A percentile compares a stretch with the other conserved stretches of the same genome.
Evolutionary conservation across 2,888 invertebrate species (phyloP).

Genomic region (Helobdella robusta): DNA sequence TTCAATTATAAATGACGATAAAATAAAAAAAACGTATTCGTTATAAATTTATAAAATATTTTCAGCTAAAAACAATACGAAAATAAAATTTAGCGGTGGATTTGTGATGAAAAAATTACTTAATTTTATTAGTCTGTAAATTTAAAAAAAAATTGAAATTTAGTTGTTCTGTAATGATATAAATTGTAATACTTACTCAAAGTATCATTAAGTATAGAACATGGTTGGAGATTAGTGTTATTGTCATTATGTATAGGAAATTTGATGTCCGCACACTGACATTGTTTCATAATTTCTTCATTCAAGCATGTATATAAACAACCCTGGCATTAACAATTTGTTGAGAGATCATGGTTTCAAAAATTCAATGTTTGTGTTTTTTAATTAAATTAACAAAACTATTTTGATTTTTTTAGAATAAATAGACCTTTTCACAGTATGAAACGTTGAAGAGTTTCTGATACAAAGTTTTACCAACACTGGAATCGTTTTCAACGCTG

Average conservation of each 20-base stretch:
- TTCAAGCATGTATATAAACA: conserved; percentile 15
- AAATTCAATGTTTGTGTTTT: not conserved
- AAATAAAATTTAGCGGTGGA: not conserved
- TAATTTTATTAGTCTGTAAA: not conserved
- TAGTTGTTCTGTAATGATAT: not conserved
- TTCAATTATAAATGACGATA: no score
- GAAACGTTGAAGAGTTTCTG: conserved; percentile 10
- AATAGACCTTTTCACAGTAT: conserved; percentile 12
- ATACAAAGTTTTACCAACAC: conserved; percentile 4
- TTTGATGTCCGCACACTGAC: conserved; percentile 15
- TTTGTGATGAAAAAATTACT: not conserved
- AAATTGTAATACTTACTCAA: not conserved
- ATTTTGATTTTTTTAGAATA: not conserved
- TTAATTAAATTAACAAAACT: not conserved
- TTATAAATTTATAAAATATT: no score
- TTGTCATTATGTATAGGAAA: conserved; percentile 10
- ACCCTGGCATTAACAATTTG: not conserved
- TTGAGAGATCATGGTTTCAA: not conserved
- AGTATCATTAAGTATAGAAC: conserved; percentile 12
- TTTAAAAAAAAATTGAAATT: not conserved
- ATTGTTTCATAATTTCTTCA: conserved; percentile 13
- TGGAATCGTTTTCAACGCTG: not conserved
- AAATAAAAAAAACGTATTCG: no score
- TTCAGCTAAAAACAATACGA: no score
- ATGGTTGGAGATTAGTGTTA: not conserved